Evolutionary conservation across 1,140 invertebrate species (phyloP).

Genomic region (Hylyphantes graminicola): DNA sequence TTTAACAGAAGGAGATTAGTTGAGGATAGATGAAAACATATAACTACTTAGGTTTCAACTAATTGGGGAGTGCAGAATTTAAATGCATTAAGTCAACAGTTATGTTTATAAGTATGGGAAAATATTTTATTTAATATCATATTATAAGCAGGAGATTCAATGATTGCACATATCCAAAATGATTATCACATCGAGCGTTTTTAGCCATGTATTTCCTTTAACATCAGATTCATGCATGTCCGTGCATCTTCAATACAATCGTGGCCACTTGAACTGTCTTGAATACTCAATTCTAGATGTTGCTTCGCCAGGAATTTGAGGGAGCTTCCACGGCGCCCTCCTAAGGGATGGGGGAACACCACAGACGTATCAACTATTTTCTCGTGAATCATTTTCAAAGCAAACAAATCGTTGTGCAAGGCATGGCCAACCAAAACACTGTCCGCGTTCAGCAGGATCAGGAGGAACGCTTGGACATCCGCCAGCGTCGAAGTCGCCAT

Average conservation of each 20-base stretch:
- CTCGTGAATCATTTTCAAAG: constrained; percentile 89
- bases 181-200: no score
- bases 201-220: not conserved
- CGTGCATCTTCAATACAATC: constrained; percentile 29
- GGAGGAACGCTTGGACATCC: constrained; percentile 89
- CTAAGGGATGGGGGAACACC: constrained; percentile 93
- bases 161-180: no score
- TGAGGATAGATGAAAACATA: no score
- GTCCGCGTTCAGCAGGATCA: constrained; percentile 87
- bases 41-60: no score
- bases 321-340: constrained; percentile 89
- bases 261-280: constrained; percentile 67
- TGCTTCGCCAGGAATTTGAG: constrained; percentile 87
- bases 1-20: no score
- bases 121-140: no score
- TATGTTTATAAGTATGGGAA: no score
- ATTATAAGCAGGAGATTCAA: no score
- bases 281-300: constrained; percentile 91
- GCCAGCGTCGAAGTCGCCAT: constrained; percentile 78
- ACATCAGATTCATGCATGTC: not conserved
- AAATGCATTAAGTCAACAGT: no score
- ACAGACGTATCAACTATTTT: constrained; percentile 93
- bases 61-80: no score
- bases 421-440: constrained; percentile 96
- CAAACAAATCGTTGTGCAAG: constrained; percentile 94